phyloP scores from a whole-genome alignment of 1,140 invertebrate species.

The Reticulitermes speratus region DNA sequence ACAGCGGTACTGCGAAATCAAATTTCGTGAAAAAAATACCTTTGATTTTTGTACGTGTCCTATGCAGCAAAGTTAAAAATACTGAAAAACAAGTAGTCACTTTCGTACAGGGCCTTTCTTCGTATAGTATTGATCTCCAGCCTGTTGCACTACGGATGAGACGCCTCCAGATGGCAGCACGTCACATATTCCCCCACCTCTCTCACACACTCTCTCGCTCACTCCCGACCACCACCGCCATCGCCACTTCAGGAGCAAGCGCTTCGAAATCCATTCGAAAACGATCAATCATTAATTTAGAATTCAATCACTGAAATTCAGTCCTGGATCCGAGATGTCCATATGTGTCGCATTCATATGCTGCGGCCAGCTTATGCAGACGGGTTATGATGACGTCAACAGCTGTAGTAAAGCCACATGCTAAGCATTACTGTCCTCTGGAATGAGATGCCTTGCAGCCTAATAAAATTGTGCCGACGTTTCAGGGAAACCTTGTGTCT shows the following conservation, averaged over 20 bases:
- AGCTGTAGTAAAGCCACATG: too few relatives aligned
- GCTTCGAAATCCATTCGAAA: constrained; percentile 5
- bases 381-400: too few relatives aligned
- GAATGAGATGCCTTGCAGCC: too few relatives aligned
- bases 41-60: too few relatives aligned
- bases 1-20: too few relatives aligned
- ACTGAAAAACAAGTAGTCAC: background rate
- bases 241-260: background rate
- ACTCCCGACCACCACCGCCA: too few relatives aligned
- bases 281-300: constrained; percentile 19
- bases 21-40: too few relatives aligned
- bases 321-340: background rate
- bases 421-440: too few relatives aligned
- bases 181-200: background rate
- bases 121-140: constrained; percentile 2
- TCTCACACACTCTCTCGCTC: background rate
- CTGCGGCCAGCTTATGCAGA: too few relatives aligned
- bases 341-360: background rate
- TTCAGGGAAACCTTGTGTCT: too few relatives aligned
- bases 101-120: background rate
- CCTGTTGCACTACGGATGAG: constrained; percentile 7
- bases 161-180: background rate
- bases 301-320: constrained; percentile 1
- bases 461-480: too few relatives aligned
- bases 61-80: too few relatives aligned